phyloP scores from a whole-genome alignment of 2,113 vertebrate genomes.

The Thymallus thymallus region DNA sequence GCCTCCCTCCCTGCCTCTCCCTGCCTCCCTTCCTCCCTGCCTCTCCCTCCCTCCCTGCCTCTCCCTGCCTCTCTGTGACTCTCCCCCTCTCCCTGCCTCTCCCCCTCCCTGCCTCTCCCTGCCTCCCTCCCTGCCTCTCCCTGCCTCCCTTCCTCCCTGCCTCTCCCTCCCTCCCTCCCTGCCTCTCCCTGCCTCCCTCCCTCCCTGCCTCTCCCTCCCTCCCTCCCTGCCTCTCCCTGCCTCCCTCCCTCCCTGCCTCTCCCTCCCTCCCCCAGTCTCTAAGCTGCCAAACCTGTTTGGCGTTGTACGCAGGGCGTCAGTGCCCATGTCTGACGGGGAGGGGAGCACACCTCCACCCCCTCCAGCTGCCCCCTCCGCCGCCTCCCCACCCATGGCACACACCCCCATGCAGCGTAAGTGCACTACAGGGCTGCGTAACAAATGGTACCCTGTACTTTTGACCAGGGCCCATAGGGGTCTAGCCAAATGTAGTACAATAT shows the following conservation, averaged over 20 bases:
- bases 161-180: too few species aligned
- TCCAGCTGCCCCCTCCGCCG: slow-evolving; percentile 41
- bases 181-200: too few species aligned
- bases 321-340: slow-evolving; percentile 73
- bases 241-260: too few species aligned
- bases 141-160: too few species aligned
- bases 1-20: slow-evolving; percentile 54
- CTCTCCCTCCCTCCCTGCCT: slow-evolving; percentile 21
- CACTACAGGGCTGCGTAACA: neutral
- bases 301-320: slow-evolving; percentile 75
- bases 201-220: too few species aligned
- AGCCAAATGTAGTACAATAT: too few species aligned
- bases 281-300: slow-evolving; percentile 80
- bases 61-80: slow-evolving; percentile 3
- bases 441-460: too few species aligned
- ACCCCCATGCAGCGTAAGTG: slow-evolving; percentile 82
- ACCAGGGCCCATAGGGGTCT: too few species aligned
- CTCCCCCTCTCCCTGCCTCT: too few species aligned
- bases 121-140: slow-evolving; percentile 21
- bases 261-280: slow-evolving; percentile 58
- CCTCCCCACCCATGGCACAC: slow-evolving; percentile 67
- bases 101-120: too few species aligned
- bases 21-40: too few species aligned
- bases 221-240: too few species aligned
- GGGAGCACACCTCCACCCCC: slow-evolving; percentile 53